These are phyloP conservation scores for Drosophila anomalata DNA, from an alignment of 2,888 invertebrate genomes.

Conservation along the genomic window DNA sequence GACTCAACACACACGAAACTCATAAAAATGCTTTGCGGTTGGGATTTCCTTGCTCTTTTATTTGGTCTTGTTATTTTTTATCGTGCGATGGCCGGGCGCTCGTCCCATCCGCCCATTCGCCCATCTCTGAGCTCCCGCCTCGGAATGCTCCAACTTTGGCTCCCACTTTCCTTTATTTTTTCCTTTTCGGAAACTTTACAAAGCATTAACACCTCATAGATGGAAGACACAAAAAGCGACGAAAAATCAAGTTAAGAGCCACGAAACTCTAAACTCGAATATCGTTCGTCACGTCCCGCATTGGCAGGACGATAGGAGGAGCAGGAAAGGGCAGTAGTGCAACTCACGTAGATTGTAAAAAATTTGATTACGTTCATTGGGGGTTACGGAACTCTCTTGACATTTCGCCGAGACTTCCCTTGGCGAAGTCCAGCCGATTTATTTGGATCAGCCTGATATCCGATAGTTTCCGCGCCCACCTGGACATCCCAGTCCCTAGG, in stretches of 20 bases:
- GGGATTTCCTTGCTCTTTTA: constrained; percentile 42
- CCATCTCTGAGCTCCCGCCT: background rate
- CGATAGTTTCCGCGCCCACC: no score
- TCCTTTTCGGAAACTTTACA: constrained; percentile 33
- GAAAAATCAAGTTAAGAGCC: constrained; percentile 42
- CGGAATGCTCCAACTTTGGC: constrained; percentile 26
- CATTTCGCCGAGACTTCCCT: constrained; percentile 10
- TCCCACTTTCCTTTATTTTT: background rate
- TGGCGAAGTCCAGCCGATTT: no score
- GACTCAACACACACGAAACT: constrained; percentile 44
- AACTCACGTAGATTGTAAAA: constrained; percentile 36
- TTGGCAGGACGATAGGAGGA: constrained; percentile 28
- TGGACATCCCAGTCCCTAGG: no score
- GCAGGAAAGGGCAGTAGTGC: constrained; percentile 5
- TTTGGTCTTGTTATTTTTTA: constrained; percentile 23
- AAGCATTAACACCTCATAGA: constrained; percentile 51
- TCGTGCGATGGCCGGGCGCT: constrained; percentile 18
- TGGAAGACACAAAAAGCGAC: constrained; percentile 34
- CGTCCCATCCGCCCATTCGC: background rate
- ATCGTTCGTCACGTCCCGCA: constrained; percentile 53
- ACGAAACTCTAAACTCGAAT: constrained; percentile 52
- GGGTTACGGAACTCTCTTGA: constrained; percentile 34
- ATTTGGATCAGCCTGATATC: no score
- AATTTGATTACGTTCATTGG: constrained; percentile 35
- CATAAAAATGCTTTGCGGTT: constrained; percentile 72